Evolutionary conservation across 2,888 invertebrate species (phyloP).

Genomic region (Icerya purchasi): DNA sequence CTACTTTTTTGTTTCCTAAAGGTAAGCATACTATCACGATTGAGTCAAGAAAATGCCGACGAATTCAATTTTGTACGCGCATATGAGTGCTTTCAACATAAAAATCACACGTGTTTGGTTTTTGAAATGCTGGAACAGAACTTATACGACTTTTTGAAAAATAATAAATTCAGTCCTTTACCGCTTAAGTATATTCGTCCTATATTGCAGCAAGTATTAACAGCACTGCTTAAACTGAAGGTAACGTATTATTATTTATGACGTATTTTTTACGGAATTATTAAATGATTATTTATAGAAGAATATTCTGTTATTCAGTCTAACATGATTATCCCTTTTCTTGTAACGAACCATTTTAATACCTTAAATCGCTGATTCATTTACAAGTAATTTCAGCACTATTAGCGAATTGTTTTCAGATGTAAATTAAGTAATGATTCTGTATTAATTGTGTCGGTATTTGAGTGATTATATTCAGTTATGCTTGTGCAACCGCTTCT

Average conservation of each 20-base stretch:
- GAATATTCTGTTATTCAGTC: not conserved
- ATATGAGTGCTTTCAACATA: constrained; percentile 98
- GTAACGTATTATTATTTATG: too few species aligned
- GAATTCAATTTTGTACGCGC: constrained; percentile 99
- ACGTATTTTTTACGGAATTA: too few species aligned
- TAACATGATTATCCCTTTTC: not conserved
- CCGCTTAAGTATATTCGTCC: constrained; percentile 96
- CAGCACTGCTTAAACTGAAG: constrained; percentile 63
- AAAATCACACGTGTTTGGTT: constrained; percentile 96
- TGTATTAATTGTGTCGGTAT: too few species aligned
- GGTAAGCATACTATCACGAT: constrained; percentile 73
- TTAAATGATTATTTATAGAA: too few species aligned
- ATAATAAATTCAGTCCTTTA: constrained; percentile 97
- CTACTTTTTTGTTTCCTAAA: too few species aligned
- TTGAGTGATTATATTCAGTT: too few species aligned
- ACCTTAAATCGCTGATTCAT: not conserved
- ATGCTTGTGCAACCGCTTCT: too few species aligned
- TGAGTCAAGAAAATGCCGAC: constrained; percentile 93
- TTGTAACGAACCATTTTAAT: not conserved
- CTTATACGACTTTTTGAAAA: constrained; percentile 97
- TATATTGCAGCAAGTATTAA: constrained; percentile 90
- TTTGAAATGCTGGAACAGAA: constrained; percentile 99
- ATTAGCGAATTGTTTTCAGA: too few species aligned
- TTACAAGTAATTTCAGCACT: too few species aligned
- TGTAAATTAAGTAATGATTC: too few species aligned